A percentile compares a stretch with the other conserved stretches of the same genome.
Evolutionary conservation across 2,888 invertebrate species (phyloP).

Genomic region (Hedychridium roseum): DNA sequence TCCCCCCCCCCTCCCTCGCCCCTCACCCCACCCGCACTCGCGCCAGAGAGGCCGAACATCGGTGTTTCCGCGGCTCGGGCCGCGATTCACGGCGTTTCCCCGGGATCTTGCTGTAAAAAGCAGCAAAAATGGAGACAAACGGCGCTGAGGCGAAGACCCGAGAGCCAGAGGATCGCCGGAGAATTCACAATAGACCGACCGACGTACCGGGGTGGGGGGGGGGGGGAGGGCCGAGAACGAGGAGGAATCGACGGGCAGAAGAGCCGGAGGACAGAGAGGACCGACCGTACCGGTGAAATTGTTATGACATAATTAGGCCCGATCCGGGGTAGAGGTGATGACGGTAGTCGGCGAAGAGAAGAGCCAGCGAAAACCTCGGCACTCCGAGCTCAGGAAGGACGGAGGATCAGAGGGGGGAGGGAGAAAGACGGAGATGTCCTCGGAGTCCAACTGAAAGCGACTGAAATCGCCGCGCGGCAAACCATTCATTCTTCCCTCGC

Average conservation of each 20-base stretch:
- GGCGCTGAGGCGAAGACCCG: slow-evolving; percentile 12
- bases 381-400: slow-evolving; percentile 4
- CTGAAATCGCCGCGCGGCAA: slow-evolving; percentile 40
- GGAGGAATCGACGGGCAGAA: slow-evolving; percentile 17
- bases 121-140: slow-evolving; percentile 11
- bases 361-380: slow-evolving; percentile 7
- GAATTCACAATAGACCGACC: slow-evolving; percentile 13
- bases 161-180: slow-evolving; percentile 12
- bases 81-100: neutral
- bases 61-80: no score
- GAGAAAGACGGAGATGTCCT: slow-evolving; percentile 17
- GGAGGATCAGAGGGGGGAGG: slow-evolving; percentile 10
- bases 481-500: slow-evolving; percentile 54
- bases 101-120: slow-evolving; percentile 8
- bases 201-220: slow-evolving; percentile 2
- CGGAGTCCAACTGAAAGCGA: slow-evolving; percentile 35
- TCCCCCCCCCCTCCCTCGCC: slow-evolving; percentile 2
- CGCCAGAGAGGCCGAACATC: no score
- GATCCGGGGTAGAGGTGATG: slow-evolving; percentile 32
- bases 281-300: slow-evolving; percentile 47
- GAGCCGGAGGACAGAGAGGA: slow-evolving; percentile 7
- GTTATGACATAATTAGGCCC: slow-evolving; percentile 61
- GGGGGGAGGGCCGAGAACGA: slow-evolving; percentile 13
- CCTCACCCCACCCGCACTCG: slow-evolving; percentile 15
- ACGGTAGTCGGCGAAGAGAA: slow-evolving; percentile 19